phyloP scores from a whole-genome alignment of 2,888 invertebrate species.

The Zelleria hepariella region DNA sequence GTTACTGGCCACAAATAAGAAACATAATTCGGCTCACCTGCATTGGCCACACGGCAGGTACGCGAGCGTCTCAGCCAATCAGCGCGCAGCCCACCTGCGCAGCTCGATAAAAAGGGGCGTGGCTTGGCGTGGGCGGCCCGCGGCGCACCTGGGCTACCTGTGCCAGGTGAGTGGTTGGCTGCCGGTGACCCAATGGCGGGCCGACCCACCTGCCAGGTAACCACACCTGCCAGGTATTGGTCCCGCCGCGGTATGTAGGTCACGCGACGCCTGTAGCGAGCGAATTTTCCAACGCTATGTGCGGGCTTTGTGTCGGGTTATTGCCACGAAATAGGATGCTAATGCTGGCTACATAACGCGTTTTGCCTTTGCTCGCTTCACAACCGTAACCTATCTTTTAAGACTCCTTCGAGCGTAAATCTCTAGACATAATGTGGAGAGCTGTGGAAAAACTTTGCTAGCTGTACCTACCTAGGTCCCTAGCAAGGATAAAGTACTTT shows the following conservation, averaged over 20 bases:
- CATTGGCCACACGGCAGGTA: conserved; percentile 48
- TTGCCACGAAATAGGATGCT: background rate
- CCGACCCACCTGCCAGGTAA: conserved; percentile 44
- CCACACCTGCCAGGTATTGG: conserved; percentile 37
- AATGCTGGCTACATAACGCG: too few relatives aligned
- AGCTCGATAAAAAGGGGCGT: conserved; percentile 56
- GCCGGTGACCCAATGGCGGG: conserved; percentile 30
- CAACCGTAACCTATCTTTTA: too few relatives aligned
- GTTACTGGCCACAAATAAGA: conserved; percentile 18
- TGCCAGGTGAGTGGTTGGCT: conserved; percentile 47
- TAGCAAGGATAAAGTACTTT: too few relatives aligned
- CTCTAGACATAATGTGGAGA: too few relatives aligned
- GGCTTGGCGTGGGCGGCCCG: conserved; percentile 37
- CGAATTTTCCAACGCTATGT: conserved; percentile 17
- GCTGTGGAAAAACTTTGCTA: too few relatives aligned
- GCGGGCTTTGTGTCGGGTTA: background rate
- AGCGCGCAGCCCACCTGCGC: conserved; percentile 67
- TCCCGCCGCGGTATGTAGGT: conserved; percentile 19
- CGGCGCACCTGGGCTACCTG: conserved; percentile 33
- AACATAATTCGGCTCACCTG: conserved; percentile 34
- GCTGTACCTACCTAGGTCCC: too few relatives aligned
- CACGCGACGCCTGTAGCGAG: conserved; percentile 28
- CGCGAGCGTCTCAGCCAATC: conserved; percentile 50
- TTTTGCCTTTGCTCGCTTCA: too few relatives aligned
- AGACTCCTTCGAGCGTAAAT: too few relatives aligned